These are phyloP conservation scores for Bombus sibiricus DNA, from an alignment of 1,140 invertebrate species.

Conservation along the genomic window DNA sequence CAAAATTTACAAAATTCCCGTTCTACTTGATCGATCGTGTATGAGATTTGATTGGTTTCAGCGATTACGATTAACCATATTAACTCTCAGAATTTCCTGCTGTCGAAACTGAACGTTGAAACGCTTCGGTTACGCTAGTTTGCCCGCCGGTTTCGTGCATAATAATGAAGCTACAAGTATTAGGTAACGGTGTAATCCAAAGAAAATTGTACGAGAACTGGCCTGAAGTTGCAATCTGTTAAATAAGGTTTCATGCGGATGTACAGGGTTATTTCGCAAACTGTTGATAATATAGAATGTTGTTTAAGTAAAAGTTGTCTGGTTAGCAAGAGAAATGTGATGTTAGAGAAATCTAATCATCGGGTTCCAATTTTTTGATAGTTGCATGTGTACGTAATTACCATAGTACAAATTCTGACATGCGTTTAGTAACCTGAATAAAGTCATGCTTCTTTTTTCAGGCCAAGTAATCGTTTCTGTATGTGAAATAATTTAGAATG, in stretches of 20 bases:
- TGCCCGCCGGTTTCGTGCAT: background rate
- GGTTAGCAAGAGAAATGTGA: background rate
- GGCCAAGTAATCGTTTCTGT: background rate
- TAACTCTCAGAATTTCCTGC: background rate
- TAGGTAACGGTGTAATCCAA: background rate
- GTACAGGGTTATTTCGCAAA: background rate
- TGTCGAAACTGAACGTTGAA: background rate
- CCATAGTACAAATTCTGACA: no score
- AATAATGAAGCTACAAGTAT: conserved; percentile 4
- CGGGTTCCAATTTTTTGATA: background rate
- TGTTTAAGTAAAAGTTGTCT: conserved; percentile 5
- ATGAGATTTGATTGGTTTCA: conserved; percentile 14
- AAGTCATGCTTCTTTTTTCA: background rate
- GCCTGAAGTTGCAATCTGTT: background rate
- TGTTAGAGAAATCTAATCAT: background rate
- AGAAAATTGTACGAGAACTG: conserved; percentile 5
- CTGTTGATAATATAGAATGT: background rate
- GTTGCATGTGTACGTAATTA: background rate
- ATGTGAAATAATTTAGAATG: background rate
- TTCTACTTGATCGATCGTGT: background rate
- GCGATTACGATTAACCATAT: conserved; percentile 5
- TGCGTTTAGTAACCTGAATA: background rate
- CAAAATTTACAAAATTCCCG: background rate
- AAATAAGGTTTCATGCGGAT: background rate
- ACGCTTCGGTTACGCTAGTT: background rate